Conservation (phyloP, 2,888 invertebrate genomes). For the Stramonita haemastoma region DNA sequence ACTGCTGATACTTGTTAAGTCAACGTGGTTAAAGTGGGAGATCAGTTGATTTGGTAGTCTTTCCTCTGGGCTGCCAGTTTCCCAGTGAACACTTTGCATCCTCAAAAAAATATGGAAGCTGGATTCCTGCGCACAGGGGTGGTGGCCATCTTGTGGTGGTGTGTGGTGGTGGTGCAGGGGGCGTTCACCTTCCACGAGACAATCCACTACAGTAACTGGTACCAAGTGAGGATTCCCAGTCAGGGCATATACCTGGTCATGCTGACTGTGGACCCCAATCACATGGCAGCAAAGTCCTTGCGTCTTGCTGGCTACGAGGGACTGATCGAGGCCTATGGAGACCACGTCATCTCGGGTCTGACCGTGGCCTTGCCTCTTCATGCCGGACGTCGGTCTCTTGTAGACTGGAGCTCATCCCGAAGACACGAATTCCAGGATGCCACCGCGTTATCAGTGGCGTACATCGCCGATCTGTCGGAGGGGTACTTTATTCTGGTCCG, state of each 20-base stretch:
- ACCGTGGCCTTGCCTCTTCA: background rate
- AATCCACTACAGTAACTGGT: background rate
- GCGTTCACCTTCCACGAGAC: background rate
- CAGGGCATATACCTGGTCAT: background rate
- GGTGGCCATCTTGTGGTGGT: background rate
- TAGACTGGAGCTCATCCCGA: background rate
- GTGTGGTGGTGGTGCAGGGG: background rate
- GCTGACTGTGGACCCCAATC: background rate
- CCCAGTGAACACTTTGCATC: background rate
- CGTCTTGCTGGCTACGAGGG: background rate
- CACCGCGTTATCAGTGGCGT: background rate
- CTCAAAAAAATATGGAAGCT: background rate
- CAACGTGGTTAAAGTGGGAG: background rate
- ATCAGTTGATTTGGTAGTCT: background rate
- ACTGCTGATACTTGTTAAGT: background rate
- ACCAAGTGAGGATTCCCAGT: background rate
- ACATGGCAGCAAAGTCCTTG: background rate
- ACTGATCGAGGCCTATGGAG: background rate
- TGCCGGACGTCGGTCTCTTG: background rate
- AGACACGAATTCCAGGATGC: background rate
- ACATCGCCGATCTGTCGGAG: background rate
- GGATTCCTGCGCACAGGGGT: background rate
- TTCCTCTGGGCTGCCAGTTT: background rate
- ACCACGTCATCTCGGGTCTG: background rate
- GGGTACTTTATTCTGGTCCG: background rate